Percentiles rank a stretch among this genome's conserved stretches.
These are phyloP conservation scores for Eulemur mongoz DNA, from an alignment of 2,797 vertebrate species.

Conservation along the genomic window DNA sequence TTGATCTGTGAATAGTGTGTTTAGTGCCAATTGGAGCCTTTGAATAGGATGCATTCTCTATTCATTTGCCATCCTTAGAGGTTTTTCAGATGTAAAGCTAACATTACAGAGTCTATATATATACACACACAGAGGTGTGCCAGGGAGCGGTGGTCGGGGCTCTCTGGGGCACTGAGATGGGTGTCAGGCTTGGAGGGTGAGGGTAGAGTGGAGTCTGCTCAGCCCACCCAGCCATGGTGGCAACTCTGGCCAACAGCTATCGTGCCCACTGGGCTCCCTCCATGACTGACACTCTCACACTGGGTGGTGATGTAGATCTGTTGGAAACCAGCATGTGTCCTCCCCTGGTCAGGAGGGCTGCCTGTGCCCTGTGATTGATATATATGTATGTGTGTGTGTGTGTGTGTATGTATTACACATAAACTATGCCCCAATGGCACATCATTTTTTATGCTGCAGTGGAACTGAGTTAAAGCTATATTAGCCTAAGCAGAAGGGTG, in stretches of 20 bases:
- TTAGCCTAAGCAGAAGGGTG: background rate
- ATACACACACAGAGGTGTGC: too few relatives aligned
- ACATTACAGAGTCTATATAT: background rate
- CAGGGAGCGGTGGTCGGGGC: background rate
- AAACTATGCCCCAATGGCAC: background rate
- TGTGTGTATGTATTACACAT: background rate
- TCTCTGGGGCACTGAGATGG: background rate
- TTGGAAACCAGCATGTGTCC: too few relatives aligned
- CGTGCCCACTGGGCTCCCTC: background rate
- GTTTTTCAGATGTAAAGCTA: constrained; percentile 23
- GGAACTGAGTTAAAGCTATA: background rate
- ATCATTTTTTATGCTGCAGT: background rate
- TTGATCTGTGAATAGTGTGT: background rate
- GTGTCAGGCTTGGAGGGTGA: background rate
- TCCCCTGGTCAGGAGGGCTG: too few relatives aligned
- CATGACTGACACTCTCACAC: background rate
- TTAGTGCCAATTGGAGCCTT: background rate
- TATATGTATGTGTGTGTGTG: too few relatives aligned
- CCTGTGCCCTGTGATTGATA: background rate
- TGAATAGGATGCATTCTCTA: background rate
- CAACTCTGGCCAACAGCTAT: too few relatives aligned
- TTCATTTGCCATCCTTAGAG: background rate
- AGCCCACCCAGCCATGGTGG: background rate
- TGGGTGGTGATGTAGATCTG: background rate
- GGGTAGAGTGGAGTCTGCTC: background rate